Base-by-base conservation (phyloP, 2,797 vertebrate genomes). In the Sus cebifrons region DNA sequence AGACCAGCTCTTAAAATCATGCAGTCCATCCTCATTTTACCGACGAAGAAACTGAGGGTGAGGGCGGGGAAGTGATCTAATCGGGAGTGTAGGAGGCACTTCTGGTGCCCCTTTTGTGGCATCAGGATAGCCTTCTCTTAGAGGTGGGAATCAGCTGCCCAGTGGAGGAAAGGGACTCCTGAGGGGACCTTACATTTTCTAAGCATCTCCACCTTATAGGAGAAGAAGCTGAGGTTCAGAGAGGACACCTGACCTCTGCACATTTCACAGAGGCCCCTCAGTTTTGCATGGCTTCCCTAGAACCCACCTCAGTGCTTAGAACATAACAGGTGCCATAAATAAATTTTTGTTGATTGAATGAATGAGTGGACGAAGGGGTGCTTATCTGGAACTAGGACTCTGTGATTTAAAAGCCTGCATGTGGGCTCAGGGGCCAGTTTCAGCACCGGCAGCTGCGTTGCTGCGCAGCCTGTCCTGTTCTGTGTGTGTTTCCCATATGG, bases 171-270 rank as follows among this genome's bases (percentile, higher is more conserved):
- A 44, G 27, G 65, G 18, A 60, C 56, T 82, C 71, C 21, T 2
- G 52, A 36, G 44, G 60, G 36, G 70, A 29, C 0, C 29, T 36
- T 15, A 9, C 13, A 9, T 32, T 49, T 91, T 67, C n/a, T 16
- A 49, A 85, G 56, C 14, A 44, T 16, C 58, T 15, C 18, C n/a
- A 70, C 20, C 44, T 71, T 29, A 16, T 3, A 64, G 70, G 62
- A 65, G 62, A 86, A 65, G 91, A 86, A 70, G 65, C 25, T 2
- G 21, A 86, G 52, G 7, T 71, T 86, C 89, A 52, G 71, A 84
- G 67, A 77, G 62, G 91, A 82, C 74, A 54, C 17, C 6, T 36
- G 60, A 17, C 8, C 15, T 87, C 49, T n/a, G 32, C 89, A 40
- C 29, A 74, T 75, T 70, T 82, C 52, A 29, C 13, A 21, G 52